These are phyloP conservation scores for Petaurus breviceps DNA, from an alignment of 2,113 vertebrate genomes.

Conservation along the genomic window DNA sequence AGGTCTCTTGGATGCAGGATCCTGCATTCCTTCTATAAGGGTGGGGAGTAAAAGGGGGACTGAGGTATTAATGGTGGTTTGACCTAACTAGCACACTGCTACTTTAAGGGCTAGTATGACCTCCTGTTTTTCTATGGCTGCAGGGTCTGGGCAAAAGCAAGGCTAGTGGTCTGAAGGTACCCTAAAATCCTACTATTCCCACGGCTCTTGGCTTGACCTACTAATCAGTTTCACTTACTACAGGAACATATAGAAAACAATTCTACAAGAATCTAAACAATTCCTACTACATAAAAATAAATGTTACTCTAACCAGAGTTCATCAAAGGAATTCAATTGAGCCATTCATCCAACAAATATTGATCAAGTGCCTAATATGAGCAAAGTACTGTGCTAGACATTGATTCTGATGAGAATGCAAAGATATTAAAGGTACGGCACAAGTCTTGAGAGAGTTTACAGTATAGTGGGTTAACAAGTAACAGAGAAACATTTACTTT, in stretches of 20 bases:
- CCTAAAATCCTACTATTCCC: background rate
- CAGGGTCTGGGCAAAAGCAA: background rate
- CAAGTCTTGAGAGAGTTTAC: background rate
- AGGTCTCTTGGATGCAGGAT: background rate
- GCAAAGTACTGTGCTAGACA: background rate
- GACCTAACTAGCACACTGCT: too few relatives aligned
- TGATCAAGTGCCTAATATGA: background rate
- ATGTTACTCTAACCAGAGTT: background rate
- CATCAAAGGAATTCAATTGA: background rate
- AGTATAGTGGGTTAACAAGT: background rate
- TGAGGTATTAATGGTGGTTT: too few relatives aligned
- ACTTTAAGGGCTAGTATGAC: too few relatives aligned
- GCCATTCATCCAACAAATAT: background rate
- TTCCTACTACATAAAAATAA: too few relatives aligned
- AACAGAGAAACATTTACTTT: background rate
- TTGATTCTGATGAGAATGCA: background rate
- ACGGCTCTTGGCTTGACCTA: background rate
- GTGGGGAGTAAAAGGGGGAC: background rate
- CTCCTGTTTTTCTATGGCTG: background rate
- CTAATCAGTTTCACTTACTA: background rate
- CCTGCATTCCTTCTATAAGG: background rate
- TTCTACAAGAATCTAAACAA: too few relatives aligned
- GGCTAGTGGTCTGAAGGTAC: too few relatives aligned
- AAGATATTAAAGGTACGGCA: background rate
- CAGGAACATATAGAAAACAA: background rate